Base-by-base conservation (phyloP, 2,797 vertebrate species). In the Fratercula arctica region DNA sequence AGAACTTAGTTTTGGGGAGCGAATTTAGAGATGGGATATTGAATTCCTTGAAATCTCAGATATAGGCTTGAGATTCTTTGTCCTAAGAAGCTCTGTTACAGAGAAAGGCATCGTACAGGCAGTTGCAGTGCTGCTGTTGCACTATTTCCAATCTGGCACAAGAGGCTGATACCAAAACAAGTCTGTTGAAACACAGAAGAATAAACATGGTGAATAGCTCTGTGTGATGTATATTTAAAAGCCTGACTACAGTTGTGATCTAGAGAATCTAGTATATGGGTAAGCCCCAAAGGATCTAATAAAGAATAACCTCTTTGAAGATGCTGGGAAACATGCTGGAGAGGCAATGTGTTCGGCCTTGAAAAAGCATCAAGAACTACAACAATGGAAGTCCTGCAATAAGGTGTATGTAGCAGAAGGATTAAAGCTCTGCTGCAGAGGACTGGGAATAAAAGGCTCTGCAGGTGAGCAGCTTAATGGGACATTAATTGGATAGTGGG, bases 71-170 rank as follows among this genome's bases (percentile, higher is more conserved):
- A 56, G 73, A 17, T 37, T 74, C 29, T 81, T 46, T 77, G 59
- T 67, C 37, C 56, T 45, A 23, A 81, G 63, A 54, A 64, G 12
- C 56, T 45, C 17, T 39, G 35, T 53, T 17, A 10, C 16, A 35
- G 37, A 37, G 13, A 2, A 39, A 63, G 21, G 16, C 26, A 3
- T 29, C 0, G 0, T 4, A 10, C 0, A 18, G 39, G 66, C 37
- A 76, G 57, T 5, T 28, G 50, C 59, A 43, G 60, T 4, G n/a
- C 74, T 79, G 67, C 73, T 68, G 28, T 63, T 1, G 3, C 3
- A 3, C 51, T 23, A 2, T 61, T 90, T 37, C 63, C 77, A 85
- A 3, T 12, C 89, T 81, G 83, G 12, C 51, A 69, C 23, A 15
- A 54, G 59, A 35, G 23, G 35, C 25, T 0, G 4, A 17, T 91